Base-by-base conservation (phyloP, 1,140 invertebrate species). In the Drosophila simulans region DNA sequence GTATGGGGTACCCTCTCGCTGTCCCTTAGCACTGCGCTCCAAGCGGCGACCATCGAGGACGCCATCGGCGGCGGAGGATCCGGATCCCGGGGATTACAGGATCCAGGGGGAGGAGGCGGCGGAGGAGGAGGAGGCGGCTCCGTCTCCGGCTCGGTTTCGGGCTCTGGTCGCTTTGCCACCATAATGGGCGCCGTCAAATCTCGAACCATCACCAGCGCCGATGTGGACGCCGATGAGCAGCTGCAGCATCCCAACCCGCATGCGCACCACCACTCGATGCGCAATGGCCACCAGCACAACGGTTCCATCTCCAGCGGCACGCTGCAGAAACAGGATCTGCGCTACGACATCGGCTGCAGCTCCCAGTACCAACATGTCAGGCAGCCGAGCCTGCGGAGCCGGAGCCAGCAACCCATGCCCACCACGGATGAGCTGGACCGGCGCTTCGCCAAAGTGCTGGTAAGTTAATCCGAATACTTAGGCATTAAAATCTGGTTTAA, bases 371-470 rank as follows among this genome's bases (percentile, higher is more conserved):
- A 92, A 66, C 92, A 92, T 65, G 85, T 92, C 13, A 74, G 95
- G 73, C 95, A 95, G 91, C 95, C 95, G 65, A 96, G 96, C 81
- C 94, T 96, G 52, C 94, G 96, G 83, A 95, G 94, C 82, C 94
- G 95, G 77, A 94, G 95, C 62, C 96, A 97, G 93, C 96, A 95
- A 80, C 97, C 97, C 27, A 97, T 98, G 96, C 98, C 97, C 48
- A 97, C 98, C 85, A 93, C 96, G 40, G 94, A 94, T 77, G 98
- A 98, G 93, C 94, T 98, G 93, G 98, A 98, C 92, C 95, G 95
- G 81, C 94, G 97, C 77, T 98, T 98, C 93, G 97, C 97, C 73
- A 98, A 98, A 97, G 97, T 98, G 89, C 93, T 98, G 95, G 98
- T 98, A 93, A 96, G 97, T 94, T 27, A 2, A 12, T 22, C 2